phyloP scores from a whole-genome alignment of 2,888 invertebrate genomes.

The Eremobia ochroleuca region DNA sequence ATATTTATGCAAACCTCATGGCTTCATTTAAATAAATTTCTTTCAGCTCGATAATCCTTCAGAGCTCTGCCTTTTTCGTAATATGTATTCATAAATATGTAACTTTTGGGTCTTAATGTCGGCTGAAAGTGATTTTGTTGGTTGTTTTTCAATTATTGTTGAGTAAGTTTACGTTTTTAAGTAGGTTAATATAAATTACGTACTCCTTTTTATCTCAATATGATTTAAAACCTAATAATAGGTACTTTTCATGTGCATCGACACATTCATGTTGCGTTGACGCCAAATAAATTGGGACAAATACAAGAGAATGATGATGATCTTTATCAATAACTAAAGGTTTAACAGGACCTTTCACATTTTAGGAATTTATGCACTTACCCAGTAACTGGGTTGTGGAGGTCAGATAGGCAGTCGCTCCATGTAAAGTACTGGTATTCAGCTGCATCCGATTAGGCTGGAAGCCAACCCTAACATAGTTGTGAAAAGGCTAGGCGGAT shows the following conservation, averaged over 20 bases:
- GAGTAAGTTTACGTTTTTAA: constrained; percentile 9
- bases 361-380: neutral
- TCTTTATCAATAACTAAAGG: no score
- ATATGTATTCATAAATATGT: constrained; percentile 53
- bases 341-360: neutral
- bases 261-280: neutral
- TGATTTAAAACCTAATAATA: neutral
- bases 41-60: constrained; percentile 38
- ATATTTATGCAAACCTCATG: constrained; percentile 61
- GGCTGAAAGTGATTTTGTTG: constrained; percentile 26
- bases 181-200: constrained; percentile 22
- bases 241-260: no score
- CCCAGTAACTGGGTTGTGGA: no score
- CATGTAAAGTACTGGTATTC: no score
- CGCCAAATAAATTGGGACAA: neutral
- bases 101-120: constrained; percentile 32
- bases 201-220: neutral
- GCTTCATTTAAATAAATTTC: constrained; percentile 65
- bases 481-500: no score
- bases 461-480: no score
- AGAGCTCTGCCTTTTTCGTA: constrained; percentile 33
- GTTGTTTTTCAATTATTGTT: constrained; percentile 29
- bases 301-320: neutral
- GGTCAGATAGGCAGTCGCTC: no score
- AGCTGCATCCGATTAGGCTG: no score